A percentile compares a stretch with the other conserved stretches of the same genome.
These are phyloP conservation scores for Hyperoplus lanceolatus DNA, from an alignment of 2,797 vertebrate species.

Conservation along the genomic window DNA sequence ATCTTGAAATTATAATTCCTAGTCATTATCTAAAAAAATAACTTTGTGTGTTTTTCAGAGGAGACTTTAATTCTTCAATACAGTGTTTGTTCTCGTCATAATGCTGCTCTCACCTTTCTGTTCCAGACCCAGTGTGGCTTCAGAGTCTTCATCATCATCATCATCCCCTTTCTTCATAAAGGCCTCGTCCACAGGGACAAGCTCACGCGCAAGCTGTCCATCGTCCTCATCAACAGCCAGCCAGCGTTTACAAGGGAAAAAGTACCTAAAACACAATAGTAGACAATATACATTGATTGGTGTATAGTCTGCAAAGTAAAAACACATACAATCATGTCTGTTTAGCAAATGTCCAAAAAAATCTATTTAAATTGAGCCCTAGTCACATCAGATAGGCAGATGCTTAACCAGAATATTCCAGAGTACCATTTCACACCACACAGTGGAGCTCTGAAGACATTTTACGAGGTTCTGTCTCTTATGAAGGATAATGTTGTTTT, in stretches of 20 bases:
- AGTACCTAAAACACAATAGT: constrained; percentile 86
- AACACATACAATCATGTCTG: neutral
- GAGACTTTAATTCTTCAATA: neutral
- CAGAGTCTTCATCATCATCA: constrained; percentile 87
- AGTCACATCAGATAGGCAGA: neutral
- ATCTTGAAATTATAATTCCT: neutral
- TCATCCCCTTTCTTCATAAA: constrained; percentile 91
- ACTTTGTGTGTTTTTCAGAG: neutral
- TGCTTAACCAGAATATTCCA: neutral
- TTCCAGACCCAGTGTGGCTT: constrained; percentile 93
- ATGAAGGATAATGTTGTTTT: constrained; percentile 4
- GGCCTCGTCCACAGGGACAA: constrained; percentile 96
- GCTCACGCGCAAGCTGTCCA: constrained; percentile 93
- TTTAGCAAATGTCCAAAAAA: constrained; percentile 7
- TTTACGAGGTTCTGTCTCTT: neutral
- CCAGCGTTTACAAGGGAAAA: constrained; percentile 97
- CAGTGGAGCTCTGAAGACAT: constrained; percentile 55
- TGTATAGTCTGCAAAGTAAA: neutral
- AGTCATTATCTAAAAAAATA: neutral
- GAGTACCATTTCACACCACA: constrained; percentile 63
- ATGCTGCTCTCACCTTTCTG: constrained; percentile 90
- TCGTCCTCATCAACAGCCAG: constrained; percentile 96
- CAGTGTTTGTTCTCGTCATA: no score
- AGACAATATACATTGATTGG: neutral
- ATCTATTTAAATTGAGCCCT: neutral